Conservation (phyloP, 2,113 vertebrate species). For the Myodes glareolus region DNA sequence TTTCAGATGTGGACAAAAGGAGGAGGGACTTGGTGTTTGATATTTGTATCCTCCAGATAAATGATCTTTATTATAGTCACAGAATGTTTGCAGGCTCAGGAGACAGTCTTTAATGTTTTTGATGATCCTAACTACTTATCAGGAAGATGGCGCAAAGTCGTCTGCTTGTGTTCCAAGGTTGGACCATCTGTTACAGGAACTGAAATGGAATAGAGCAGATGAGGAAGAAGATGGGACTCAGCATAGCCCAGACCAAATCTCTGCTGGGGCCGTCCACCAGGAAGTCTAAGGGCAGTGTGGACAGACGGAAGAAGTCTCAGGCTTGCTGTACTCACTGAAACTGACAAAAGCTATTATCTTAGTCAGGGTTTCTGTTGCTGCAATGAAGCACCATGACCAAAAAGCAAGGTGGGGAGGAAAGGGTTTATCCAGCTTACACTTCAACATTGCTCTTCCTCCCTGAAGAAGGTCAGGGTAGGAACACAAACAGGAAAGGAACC, state of each 20-base stretch:
- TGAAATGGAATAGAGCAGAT: slow-evolving; percentile 11
- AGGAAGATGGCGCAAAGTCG: not conserved
- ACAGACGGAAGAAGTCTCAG: not conserved
- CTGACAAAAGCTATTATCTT: not conserved
- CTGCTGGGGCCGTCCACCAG: not conserved
- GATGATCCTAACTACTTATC: not conserved
- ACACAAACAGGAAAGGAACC: not conserved
- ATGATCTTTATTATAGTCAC: not conserved
- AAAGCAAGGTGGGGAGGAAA: not conserved
- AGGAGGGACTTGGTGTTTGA: not conserved
- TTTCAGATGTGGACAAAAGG: slow-evolving; percentile 43
- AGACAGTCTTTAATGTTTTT: slow-evolving; percentile 20
- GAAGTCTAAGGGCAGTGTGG: not conserved
- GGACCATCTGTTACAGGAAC: slow-evolving; percentile 10
- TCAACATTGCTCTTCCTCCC: not conserved
- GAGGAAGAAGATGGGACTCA: not conserved
- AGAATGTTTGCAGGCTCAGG: slow-evolving; percentile 40
- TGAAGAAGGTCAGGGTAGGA: not conserved
- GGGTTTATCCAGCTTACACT: not conserved
- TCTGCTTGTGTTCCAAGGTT: not conserved
- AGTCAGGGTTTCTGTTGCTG: not conserved
- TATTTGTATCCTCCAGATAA: not conserved
- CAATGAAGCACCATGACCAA: not conserved
- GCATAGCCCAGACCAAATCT: not conserved
- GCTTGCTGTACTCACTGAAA: not conserved